A percentile compares a stretch with the other conserved stretches of the same genome.
phyloP scores from a whole-genome alignment of 2,888 invertebrate species.

The Ernsta delagoae region DNA sequence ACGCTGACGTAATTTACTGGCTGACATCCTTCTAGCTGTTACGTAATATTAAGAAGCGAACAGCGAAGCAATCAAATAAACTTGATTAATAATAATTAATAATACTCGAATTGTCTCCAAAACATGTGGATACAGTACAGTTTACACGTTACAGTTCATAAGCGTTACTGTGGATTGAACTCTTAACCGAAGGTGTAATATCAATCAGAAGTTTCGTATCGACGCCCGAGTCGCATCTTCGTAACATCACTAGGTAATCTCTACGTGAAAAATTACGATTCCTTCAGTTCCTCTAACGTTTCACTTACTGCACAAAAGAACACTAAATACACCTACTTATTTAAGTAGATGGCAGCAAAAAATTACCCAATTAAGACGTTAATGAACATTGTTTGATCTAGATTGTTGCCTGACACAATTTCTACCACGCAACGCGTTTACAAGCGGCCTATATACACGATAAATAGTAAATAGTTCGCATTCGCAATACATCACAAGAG shows the following conservation, averaged over 20 bases:
- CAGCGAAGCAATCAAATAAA: neutral
- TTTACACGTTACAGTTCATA: too few species aligned
- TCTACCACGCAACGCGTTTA: conserved; percentile 29
- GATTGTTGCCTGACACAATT: conserved; percentile 29
- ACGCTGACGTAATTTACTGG: conserved; percentile 27
- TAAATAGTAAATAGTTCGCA: conserved; percentile 23
- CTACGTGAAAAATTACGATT: too few species aligned
- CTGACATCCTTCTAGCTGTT: conserved; percentile 10
- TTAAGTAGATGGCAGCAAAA: conserved; percentile 9
- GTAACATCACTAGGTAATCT: too few species aligned
- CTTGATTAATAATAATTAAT: neutral
- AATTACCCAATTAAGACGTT: conserved; percentile 33
- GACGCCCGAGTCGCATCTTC: too few species aligned
- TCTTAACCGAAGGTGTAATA: too few species aligned
- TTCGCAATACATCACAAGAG: conserved; percentile 26
- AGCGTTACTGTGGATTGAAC: too few species aligned
- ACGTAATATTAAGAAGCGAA: neutral
- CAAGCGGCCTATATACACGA: conserved; percentile 24
- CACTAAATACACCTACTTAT: conserved; percentile 8
- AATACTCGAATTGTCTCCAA: neutral
- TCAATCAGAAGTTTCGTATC: too few species aligned
- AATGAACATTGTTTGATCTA: conserved; percentile 28
- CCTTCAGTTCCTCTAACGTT: neutral
- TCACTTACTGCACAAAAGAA: conserved; percentile 1
- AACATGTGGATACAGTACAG: neutral